Evolutionary conservation across 2,888 invertebrate genomes (phyloP).

Genomic region (Sussaba pulchella): DNA sequence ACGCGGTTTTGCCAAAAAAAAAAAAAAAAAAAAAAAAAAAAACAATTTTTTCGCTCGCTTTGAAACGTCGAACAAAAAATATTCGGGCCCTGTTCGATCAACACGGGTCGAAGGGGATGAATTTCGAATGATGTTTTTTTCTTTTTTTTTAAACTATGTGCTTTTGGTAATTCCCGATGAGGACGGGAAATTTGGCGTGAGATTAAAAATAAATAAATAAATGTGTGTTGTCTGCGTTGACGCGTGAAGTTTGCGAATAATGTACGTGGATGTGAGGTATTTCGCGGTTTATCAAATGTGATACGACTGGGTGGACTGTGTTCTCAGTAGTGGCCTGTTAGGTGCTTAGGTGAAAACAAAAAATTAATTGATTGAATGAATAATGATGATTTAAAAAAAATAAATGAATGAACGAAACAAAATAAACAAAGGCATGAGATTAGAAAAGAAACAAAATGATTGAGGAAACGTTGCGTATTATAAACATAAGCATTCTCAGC

Average conservation of each 20-base stretch:
- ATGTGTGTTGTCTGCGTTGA: slow-evolving; percentile 34
- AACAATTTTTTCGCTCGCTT: too few species aligned
- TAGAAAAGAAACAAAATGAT: slow-evolving; percentile 36
- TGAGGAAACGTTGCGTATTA: slow-evolving; percentile 67
- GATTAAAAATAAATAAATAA: slow-evolving; percentile 5
- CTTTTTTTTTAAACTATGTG: not conserved
- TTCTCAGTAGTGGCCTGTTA: slow-evolving; percentile 83
- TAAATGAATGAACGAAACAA: slow-evolving; percentile 41
- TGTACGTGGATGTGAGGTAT: slow-evolving; percentile 17
- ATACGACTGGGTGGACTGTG: slow-evolving; percentile 82
- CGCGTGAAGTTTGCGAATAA: slow-evolving; percentile 46
- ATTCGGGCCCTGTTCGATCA: too few species aligned
- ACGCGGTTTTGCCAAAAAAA: not conserved
- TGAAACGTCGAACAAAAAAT: too few species aligned
- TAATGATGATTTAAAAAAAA: slow-evolving; percentile 43
- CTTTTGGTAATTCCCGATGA: too few species aligned
- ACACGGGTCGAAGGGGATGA: too few species aligned
- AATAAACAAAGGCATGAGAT: slow-evolving; percentile 64
- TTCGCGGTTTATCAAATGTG: slow-evolving; percentile 80
- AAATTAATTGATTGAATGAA: too few species aligned
- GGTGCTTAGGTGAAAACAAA: slow-evolving; percentile 80
- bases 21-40: not conserved
- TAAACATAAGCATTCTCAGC: slow-evolving; percentile 81
- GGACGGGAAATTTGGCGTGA: too few species aligned
- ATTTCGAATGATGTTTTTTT: too few species aligned